Conservation (phyloP, 1,140 invertebrate species). For the Bombus pyrosoma region DNA sequence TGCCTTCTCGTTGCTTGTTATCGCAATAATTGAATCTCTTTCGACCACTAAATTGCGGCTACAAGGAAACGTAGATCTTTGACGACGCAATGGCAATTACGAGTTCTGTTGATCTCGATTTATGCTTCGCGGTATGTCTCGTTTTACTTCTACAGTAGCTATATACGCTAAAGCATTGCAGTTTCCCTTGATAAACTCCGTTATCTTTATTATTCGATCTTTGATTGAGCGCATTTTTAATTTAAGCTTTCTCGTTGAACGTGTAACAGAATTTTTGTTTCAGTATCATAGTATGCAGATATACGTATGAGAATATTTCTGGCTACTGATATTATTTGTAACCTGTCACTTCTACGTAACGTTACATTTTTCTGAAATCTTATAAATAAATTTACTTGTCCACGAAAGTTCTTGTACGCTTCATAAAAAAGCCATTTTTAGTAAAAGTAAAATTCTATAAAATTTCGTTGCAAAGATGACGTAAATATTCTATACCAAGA, state of each 20-base stretch:
- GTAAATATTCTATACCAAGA: background rate
- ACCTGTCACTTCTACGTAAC: background rate
- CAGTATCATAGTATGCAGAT: no score
- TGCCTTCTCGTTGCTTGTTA: conserved; percentile 16
- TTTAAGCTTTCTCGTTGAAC: no score
- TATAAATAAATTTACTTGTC: background rate
- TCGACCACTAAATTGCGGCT: conserved; percentile 13
- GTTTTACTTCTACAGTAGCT: background rate
- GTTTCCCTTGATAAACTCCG: background rate
- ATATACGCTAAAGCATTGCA: no score
- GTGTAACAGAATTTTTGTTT: background rate
- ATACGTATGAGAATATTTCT: no score
- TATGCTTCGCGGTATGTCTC: conserved; percentile 8
- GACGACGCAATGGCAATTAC: conserved; percentile 36
- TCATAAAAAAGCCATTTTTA: no score
- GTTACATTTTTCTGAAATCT: no score
- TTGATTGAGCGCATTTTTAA: no score
- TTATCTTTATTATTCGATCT: conserved; percentile 18
- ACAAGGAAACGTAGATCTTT: conserved; percentile 23
- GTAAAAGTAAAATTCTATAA: background rate
- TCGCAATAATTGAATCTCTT: conserved; percentile 45
- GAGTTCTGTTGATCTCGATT: conserved; percentile 12
- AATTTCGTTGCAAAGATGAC: background rate
- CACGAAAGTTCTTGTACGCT: no score
- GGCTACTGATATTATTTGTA: background rate